Conservation (phyloP, 2,113 vertebrate genomes). For the Stegostoma tigrinum region DNA sequence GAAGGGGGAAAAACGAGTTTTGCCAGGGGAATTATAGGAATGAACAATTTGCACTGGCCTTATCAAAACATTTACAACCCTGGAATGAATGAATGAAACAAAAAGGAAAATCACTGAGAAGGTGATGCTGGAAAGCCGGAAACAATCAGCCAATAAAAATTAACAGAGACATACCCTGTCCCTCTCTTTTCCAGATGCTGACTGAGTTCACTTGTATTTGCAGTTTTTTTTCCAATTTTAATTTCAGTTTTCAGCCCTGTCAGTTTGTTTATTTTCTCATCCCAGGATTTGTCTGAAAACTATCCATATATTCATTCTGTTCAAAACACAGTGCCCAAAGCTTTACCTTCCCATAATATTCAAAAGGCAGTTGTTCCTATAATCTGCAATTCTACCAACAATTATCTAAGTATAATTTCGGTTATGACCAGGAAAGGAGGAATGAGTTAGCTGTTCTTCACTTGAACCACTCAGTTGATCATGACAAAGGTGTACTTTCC, state of each 20-base stretch:
- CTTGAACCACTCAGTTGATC: too few species aligned
- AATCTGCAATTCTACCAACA: neutral
- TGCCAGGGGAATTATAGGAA: neutral
- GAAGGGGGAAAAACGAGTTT: neutral
- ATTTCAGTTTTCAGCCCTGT: neutral
- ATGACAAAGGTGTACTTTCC: too few species aligned
- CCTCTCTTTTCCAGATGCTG: neutral
- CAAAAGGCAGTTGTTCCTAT: neutral
- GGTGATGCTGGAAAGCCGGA: neutral
- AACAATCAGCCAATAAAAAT: neutral
- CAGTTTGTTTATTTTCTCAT: neutral
- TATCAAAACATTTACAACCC: neutral
- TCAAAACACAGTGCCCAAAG: neutral
- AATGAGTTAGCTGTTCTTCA: too few species aligned
- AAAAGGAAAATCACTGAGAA: neutral
- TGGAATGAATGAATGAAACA: neutral
- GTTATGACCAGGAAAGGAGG: too few species aligned
- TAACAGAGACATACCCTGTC: neutral
- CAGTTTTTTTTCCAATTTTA: neutral
- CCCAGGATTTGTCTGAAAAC: neutral
- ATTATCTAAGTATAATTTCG: neutral
- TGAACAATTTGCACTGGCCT: neutral
- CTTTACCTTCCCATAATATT: neutral
- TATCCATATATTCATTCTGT: neutral
- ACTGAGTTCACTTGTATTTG: neutral